Evolutionary conservation across 1,140 invertebrate species (phyloP).

Genomic region (Cheumatopsyche charites): DNA sequence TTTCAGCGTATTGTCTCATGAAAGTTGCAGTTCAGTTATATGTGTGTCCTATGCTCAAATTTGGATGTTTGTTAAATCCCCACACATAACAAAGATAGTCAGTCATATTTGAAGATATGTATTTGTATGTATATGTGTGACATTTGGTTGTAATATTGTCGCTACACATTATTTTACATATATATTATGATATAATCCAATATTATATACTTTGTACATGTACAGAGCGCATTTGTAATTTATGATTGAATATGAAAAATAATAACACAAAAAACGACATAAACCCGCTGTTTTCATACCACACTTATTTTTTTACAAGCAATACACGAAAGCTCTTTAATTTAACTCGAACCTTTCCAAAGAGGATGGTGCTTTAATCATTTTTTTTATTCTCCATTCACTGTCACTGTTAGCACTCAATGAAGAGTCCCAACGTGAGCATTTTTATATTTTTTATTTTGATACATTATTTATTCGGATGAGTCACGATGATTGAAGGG

Average conservation of each 20-base stretch:
- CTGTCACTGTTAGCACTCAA: background rate
- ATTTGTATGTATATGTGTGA: background rate
- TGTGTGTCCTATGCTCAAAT: slow-evolving; percentile 30
- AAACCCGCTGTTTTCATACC: slow-evolving; percentile 31
- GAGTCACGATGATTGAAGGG: background rate
- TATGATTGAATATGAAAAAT: slow-evolving; percentile 24
- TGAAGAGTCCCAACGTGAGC: background rate
- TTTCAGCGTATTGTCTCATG: background rate
- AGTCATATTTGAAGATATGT: slow-evolving; percentile 3
- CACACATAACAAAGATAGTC: background rate
- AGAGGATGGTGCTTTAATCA: slow-evolving; percentile 4
- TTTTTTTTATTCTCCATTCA: background rate
- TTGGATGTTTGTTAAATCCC: background rate
- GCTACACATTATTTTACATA: background rate
- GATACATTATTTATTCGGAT: slow-evolving; percentile 4
- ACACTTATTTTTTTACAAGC: background rate
- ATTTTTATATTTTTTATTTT: slow-evolving; percentile 13
- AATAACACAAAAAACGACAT: slow-evolving; percentile 32
- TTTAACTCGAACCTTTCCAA: background rate
- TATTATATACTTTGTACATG: slow-evolving; percentile 30
- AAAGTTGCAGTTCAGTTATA: slow-evolving; percentile 21
- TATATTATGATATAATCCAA: background rate
- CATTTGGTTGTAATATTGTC: slow-evolving; percentile 18
- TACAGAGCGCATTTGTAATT: slow-evolving; percentile 31
- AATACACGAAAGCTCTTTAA: background rate